Percentiles rank a stretch among this genome's conserved stretches.
Conservation (phyloP, 2,888 invertebrate species). For the Balanococcus diminutus region DNA sequence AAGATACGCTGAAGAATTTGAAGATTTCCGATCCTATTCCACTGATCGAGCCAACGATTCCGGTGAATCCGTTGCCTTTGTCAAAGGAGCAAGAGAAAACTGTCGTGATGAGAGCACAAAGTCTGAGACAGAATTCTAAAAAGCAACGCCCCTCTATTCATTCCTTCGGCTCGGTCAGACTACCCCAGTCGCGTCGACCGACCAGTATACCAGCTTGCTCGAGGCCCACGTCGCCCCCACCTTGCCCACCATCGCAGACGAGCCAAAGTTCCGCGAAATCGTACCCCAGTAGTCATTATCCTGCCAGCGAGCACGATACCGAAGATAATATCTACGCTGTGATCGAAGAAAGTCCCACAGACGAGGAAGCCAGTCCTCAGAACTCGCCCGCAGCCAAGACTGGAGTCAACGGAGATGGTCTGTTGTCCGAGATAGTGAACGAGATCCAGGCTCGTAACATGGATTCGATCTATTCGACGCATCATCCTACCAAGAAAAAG, state of each 20-base stretch:
- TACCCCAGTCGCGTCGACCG: conserved; percentile 72
- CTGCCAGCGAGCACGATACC: background rate
- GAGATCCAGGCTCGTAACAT: conserved; percentile 86
- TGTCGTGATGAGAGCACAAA: conserved; percentile 78
- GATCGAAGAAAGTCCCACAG: conserved; percentile 77
- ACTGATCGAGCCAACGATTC: conserved; percentile 71
- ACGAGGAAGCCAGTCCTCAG: conserved; percentile 61
- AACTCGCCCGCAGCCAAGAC: conserved; percentile 60
- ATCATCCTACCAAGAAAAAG: conserved; percentile 62
- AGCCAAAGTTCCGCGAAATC: conserved; percentile 65
- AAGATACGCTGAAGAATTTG: conserved; percentile 73
- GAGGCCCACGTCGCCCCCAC: conserved; percentile 66
- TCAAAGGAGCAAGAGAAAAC: conserved; percentile 66
- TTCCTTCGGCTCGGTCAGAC: conserved; percentile 83
- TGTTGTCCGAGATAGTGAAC: conserved; percentile 83
- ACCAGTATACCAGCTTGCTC: conserved; percentile 81
- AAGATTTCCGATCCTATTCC: conserved; percentile 85
- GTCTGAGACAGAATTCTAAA: conserved; percentile 71
- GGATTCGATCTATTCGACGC: conserved; percentile 83
- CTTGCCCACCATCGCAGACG: conserved; percentile 60
- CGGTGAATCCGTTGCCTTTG: conserved; percentile 67
- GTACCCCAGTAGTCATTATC: conserved; percentile 57
- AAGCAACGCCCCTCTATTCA: conserved; percentile 70
- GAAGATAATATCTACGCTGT: conserved; percentile 84
- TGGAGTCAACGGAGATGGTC: conserved; percentile 64